These are phyloP conservation scores for Mustela nigripes DNA, from an alignment of 2,113 vertebrate species.

Conservation along the genomic window DNA sequence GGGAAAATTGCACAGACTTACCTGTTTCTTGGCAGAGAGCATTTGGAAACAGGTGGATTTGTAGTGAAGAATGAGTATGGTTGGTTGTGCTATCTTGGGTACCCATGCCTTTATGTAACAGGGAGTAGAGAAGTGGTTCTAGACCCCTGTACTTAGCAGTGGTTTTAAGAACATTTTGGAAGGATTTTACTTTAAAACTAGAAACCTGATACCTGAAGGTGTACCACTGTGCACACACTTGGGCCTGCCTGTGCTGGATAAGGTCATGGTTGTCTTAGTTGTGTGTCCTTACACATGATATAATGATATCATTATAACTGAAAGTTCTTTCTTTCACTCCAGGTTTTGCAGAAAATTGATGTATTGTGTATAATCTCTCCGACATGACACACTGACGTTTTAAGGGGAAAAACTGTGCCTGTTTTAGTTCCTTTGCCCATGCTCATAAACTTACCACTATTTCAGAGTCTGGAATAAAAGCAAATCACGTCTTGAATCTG, in stretches of 20 bases:
- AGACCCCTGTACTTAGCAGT: background rate
- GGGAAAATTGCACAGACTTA: background rate
- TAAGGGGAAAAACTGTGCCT: background rate
- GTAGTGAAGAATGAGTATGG: too few relatives aligned
- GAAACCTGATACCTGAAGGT: background rate
- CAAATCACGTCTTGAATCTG: background rate
- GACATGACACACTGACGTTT: background rate
- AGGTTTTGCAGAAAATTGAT: background rate
- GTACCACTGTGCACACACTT: accelerated
- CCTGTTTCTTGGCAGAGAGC: background rate
- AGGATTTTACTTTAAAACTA: background rate
- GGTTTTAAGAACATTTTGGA: background rate
- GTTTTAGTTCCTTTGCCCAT: background rate
- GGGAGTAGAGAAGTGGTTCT: background rate
- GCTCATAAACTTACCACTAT: background rate
- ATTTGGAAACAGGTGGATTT: background rate
- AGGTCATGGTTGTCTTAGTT: background rate
- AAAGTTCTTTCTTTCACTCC: background rate
- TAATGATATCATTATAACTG: background rate
- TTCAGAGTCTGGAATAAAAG: background rate
- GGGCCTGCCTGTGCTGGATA: background rate
- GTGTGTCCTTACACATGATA: accelerated
- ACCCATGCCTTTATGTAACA: too few relatives aligned
- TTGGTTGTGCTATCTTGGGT: background rate
- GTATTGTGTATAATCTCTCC: background rate